A percentile compares a stretch with the other conserved stretches of the same genome.
Evolutionary conservation across 1,140 invertebrate species (phyloP).

Genomic region (Trachymyrmex septentrionalis): DNA sequence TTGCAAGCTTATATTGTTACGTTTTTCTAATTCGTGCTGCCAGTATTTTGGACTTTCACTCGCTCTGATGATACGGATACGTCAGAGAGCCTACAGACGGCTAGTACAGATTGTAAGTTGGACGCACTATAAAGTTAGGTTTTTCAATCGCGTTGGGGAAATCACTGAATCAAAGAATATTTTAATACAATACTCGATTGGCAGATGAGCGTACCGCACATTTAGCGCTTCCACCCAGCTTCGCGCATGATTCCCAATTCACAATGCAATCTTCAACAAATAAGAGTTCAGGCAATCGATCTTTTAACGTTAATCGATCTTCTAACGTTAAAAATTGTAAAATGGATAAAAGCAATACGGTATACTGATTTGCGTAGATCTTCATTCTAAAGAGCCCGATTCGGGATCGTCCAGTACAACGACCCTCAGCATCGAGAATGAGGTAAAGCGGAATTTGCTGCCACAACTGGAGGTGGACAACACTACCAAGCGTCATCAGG

Average conservation of each 20-base stretch:
- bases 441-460: conserved; percentile 84
- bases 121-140: conserved; percentile 62
- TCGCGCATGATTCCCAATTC: conserved; percentile 21
- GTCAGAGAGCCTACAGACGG: conserved; percentile 85
- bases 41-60: conserved; percentile 86
- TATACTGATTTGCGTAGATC: conserved; percentile 74
- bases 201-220: neutral
- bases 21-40: conserved; percentile 82
- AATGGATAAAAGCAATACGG: neutral
- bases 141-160: neutral
- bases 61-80: conserved; percentile 86
- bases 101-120: conserved; percentile 85
- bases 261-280: neutral
- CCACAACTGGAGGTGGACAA: conserved; percentile 81
- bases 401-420: conserved; percentile 87
- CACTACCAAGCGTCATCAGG: conserved; percentile 87
- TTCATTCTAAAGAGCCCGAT: conserved; percentile 85
- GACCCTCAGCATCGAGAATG: conserved; percentile 87
- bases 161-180: conserved; percentile 22
- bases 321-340: neutral
- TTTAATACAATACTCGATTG: neutral
- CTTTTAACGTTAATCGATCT: neutral
- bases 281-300: neutral
- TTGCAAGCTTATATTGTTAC: conserved; percentile 67
- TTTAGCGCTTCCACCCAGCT: conserved; percentile 27